Base-by-base conservation (phyloP, 2,888 invertebrate species). In the Caradrina kadenii region DNA sequence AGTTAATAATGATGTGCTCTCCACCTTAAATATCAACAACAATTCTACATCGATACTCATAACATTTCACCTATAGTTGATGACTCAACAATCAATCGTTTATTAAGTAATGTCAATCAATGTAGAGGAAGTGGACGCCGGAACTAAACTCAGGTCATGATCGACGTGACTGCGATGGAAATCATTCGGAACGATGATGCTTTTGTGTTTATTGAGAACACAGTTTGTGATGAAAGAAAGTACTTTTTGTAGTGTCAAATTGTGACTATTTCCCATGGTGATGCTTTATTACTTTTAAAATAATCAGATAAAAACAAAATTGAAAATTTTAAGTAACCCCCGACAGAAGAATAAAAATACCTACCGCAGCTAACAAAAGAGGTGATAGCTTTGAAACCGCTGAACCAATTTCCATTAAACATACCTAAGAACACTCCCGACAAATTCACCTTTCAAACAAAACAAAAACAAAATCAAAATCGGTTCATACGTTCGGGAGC, bases 41-140 rank as follows among this genome's bases (percentile, higher is more conserved):
- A 45, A 42, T 42, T 49, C 2, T 7, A n/a, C 45, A 42, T 54
- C 7, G 54, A 21, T 53, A 11, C 45, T 17, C 45, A 45, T 45
- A 31, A 22, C 22, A 75, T 75, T 45, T 75, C 22, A 67, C 35
- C 35, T 19, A 19, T 58, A 56, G 74, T 42, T 59, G 55, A 67
- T 76, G 71, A 77, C 66, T 78, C 70, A 73, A 73, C 69, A 73
- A 64, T 66, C 63, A 65, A 71, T 80, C 49, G 45, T 67, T n/a
- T 63, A 69, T 80, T 75, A 61, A 63, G 48, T 67, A 70, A 81
- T 67, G 64, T 59, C 70, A 73, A 69, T 80, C 62, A 54, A 26
- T 60, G 35, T 11, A 39, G 67, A 77, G 83, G 77, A 77, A 84
- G 66, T 69, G 71, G 50, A 67, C 69, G 63, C 85, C 85, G 85